Percentiles rank a stretch among this genome's conserved stretches.
Evolutionary conservation across 2,113 vertebrate genomes (phyloP).

Genomic region (Pteruthius melanotis): DNA sequence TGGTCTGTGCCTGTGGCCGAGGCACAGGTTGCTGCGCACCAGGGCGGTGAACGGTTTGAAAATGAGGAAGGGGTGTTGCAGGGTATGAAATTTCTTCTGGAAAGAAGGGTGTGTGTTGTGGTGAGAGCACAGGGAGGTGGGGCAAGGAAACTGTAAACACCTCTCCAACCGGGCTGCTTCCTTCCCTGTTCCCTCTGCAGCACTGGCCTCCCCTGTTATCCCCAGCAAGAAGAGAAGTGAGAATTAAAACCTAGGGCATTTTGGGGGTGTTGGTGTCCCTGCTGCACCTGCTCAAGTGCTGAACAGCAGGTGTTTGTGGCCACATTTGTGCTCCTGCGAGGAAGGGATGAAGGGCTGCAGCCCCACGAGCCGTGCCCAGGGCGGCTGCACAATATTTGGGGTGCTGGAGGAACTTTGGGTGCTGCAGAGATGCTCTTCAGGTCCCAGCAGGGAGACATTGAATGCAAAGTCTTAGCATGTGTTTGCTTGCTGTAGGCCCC

Average conservation of each 20-base stretch:
- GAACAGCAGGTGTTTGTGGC: constrained; percentile 16
- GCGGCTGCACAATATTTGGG: rapidly evolving
- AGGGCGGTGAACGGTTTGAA: constrained; percentile 61
- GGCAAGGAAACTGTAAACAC: constrained; percentile 41
- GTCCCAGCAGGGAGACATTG: neutral
- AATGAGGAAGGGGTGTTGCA: constrained; percentile 75
- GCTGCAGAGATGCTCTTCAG: neutral
- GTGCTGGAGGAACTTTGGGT: neutral
- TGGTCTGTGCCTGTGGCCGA: neutral
- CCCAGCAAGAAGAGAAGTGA: constrained; percentile 39
- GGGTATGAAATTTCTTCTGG: constrained; percentile 56
- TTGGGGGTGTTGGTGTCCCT: neutral
- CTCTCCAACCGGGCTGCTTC: neutral
- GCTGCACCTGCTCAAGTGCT: neutral
- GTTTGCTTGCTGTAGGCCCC: neutral
- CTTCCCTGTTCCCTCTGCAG: constrained; percentile 12
- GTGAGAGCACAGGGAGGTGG: constrained; percentile 35
- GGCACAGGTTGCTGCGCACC: constrained; percentile 49
- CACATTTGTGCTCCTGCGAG: rapidly evolving
- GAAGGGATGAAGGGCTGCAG: neutral
- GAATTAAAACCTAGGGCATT: neutral
- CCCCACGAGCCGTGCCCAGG: rapidly evolving
- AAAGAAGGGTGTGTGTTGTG: constrained; percentile 62
- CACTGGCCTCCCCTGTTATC: neutral
- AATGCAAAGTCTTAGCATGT: rapidly evolving